Evolutionary conservation across 2,888 invertebrate genomes (phyloP), one percentile per base, ranked within the genome.

Genomic region (Caenorhabditis drosophilae): DNA sequence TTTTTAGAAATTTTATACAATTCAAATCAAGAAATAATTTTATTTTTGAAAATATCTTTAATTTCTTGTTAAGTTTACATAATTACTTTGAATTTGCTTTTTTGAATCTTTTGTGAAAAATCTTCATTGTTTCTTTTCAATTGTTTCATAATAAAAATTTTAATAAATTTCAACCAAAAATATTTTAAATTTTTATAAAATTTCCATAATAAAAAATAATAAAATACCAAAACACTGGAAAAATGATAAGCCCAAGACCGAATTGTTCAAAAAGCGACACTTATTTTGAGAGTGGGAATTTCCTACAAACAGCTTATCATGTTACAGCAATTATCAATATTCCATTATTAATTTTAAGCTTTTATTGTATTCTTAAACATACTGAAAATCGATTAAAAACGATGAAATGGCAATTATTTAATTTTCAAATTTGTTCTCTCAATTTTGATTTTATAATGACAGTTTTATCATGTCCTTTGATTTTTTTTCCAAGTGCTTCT

Each of bases 401-500:
- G 36, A 52, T 59, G 53, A 41, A 44, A 20, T 23, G 23, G 15
- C 42, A 48, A 1, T 16, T 59, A n/a, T 12, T 59, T 0, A 49
- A 51, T n/a, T 7, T 34, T 26, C 59, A 53, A 25, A 20, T 27
- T 2, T 48, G 48, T 26, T 44, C 51, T 20, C 38, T 48, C 22
- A 59, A 59, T 35, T n/a, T 59, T 3, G 59, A 59, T 16, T 44
- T 59, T 47, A 38, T 53, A 36, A 16, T 53, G 6, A 59, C 59
- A 9, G 47, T 60, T 1, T 34, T 16, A 23, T 23, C 31, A 4
- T 53, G 35, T 18, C 59, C 59, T 15, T 31, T 45, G 27, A 4
- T 45, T 9, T 60, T 60, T 20, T 53, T 49, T 25, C 59, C 59
- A 9, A 53, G 49, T 23, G 45, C 48, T 15, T 35, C 53, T 38